Evolutionary conservation across 2,888 invertebrate genomes (phyloP).

Genomic region (Cheilosia pagana): DNA sequence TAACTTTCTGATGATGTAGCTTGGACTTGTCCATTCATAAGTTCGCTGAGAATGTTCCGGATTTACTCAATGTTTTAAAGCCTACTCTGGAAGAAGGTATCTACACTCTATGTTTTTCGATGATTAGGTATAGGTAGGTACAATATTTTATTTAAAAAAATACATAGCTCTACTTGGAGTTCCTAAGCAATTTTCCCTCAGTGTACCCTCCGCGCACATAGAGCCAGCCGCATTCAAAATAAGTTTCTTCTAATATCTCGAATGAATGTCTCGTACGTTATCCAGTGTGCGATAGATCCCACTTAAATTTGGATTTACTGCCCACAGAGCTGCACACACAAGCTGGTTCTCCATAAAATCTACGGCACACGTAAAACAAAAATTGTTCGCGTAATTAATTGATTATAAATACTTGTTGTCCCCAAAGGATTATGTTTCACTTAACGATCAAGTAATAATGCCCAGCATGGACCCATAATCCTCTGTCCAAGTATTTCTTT

Average conservation of each 20-base stretch:
- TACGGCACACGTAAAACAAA: constrained; percentile 3
- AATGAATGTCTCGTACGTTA: constrained; percentile 36
- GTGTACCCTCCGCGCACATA: background rate
- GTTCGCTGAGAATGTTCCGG: too few species aligned
- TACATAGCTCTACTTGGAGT: background rate
- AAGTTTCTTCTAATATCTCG: constrained; percentile 42
- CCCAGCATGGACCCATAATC: constrained; percentile 41
- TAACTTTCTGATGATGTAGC: too few species aligned
- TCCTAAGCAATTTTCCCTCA: background rate
- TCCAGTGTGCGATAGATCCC: constrained; percentile 52
- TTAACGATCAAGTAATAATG: constrained; percentile 66
- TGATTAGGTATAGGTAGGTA: too few species aligned
- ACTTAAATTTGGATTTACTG: constrained; percentile 55
- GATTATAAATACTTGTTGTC: constrained; percentile 80
- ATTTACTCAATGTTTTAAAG: too few species aligned
- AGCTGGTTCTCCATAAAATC: constrained; percentile 25
- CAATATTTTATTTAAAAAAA: background rate
- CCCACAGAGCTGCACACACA: constrained; percentile 13
- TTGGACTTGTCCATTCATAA: too few species aligned
- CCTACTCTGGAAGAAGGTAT: too few species aligned
- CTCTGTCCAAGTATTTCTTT: background rate
- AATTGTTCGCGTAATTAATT: constrained; percentile 79
- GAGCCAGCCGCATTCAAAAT: background rate
- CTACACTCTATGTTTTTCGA: too few species aligned
- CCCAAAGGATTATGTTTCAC: constrained; percentile 80